phyloP scores from a whole-genome alignment of 2,888 invertebrate species.

The Chrysotoxum bicinctum region DNA sequence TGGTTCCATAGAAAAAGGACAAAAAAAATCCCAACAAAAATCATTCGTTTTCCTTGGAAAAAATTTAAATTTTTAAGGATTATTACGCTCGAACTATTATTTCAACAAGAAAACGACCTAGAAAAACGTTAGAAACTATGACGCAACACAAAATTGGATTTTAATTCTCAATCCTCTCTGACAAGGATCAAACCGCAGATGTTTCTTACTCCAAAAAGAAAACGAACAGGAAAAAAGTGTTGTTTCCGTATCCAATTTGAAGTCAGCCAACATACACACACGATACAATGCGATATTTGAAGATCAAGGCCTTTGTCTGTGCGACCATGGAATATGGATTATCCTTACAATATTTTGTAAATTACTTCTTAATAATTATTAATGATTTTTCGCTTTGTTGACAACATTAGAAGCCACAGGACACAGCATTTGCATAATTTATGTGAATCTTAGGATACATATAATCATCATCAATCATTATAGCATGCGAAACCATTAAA shows the following conservation, averaged over 20 bases:
- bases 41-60: conserved; percentile 17
- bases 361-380: conserved; percentile 71
- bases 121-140: conserved; percentile 18
- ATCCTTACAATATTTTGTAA: conserved; percentile 69
- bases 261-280: conserved; percentile 29
- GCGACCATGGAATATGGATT: conserved; percentile 62
- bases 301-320: conserved; percentile 23
- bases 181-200: conserved; percentile 60
- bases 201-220: conserved; percentile 18
- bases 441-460: conserved; percentile 40
- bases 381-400: conserved; percentile 53
- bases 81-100: conserved; percentile 63
- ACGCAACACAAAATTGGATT: conserved; percentile 57
- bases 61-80: conserved; percentile 51
- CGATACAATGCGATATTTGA: conserved; percentile 10
- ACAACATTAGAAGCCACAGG: conserved; percentile 36
- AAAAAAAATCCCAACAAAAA: conserved; percentile 13
- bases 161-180: conserved; percentile 28
- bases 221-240: not conserved
- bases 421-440: conserved; percentile 56
- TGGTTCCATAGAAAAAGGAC: not conserved
- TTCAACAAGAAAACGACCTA: not conserved
- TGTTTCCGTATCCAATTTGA: conserved; percentile 47
- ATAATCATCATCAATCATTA: conserved; percentile 59
- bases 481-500: conserved; percentile 38